Evolutionary conservation across 2,888 invertebrate species (phyloP), one percentile per base, ranked within the genome.

Genomic region (Caenorhabditis plicata): DNA sequence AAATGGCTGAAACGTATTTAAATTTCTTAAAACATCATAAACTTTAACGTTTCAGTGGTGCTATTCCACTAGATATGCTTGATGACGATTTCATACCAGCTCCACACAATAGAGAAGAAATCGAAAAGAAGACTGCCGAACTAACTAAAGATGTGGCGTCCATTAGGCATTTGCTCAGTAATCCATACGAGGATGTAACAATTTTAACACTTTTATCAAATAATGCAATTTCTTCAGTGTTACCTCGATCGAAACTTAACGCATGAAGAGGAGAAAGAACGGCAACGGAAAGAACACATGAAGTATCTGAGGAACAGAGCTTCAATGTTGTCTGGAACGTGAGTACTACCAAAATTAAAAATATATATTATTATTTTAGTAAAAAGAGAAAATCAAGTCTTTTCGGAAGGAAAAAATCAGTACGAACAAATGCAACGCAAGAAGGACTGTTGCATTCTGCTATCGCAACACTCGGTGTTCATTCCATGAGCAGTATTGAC

Each of bases 171-270:
- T 57, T 76, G 23, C 58, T 75, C 56, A 48, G 60, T 22, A 71
- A 66, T 48, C 70, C 70, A 31, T 51, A 56, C 26, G 52, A 64
- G 35, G 49, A 64, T 38, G 66, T 66, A 51, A 29, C 8, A 17
- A 15, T 35, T 9, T 9, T 7, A 35, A 15, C 7, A 7, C 15
- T 7, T 7, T 9, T 9, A 8, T 5, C 35, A 15, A 25, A 33
- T 23, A n/a, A 20, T 43, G 19, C 4, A 41, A 19, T 41, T 41
- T 31, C 29, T 29, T 41, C 64, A 75, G 74, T 65, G 61, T 57
- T 73, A 71, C 54, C 56, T 68, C 49, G 73, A 77, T 52, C 62
- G 76, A 26, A 75, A 77, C 50, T 56, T 77, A 47, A 68, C 68
- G 7, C 68, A 73, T 38, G 75, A 75, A 27, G 71, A 62, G 17